Evolutionary conservation across 2,113 vertebrate species (phyloP).

Genomic region (Cyphomyrus discorhynchus): DNA sequence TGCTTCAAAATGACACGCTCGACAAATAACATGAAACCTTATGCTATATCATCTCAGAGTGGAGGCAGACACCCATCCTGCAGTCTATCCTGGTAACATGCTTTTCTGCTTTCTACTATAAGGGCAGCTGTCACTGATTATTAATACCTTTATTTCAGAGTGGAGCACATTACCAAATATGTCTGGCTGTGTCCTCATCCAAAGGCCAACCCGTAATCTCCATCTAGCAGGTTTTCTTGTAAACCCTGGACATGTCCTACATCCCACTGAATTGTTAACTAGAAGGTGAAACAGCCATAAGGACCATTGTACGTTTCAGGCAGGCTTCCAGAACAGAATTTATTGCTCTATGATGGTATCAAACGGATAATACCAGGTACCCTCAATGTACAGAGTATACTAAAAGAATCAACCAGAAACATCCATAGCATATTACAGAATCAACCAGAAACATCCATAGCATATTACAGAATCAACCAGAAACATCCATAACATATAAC

Average conservation of each 20-base stretch:
- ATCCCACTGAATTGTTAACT: neutral
- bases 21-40: neutral
- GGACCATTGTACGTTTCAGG: neutral
- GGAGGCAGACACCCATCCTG: neutral
- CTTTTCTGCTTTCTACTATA: slow-evolving; percentile 12
- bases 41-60: neutral
- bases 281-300: neutral
- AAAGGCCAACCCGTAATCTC: neutral
- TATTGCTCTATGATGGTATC: neutral
- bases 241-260: neutral
- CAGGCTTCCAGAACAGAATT: neutral
- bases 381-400: neutral
- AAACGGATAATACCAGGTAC: neutral
- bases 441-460: neutral
- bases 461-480: neutral
- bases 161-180: slow-evolving; percentile 14
- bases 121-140: slow-evolving; percentile 15
- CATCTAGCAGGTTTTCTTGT: neutral
- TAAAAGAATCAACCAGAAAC: neutral
- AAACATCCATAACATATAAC: neutral
- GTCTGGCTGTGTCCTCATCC: slow-evolving; percentile 7
- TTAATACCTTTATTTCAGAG: slow-evolving; percentile 15
- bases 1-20: slow-evolving; percentile 8
- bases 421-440: no score
- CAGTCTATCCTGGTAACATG: slow-evolving; percentile 10